A percentile compares a stretch with the other conserved stretches of the same genome.
Conservation (phyloP, 2,888 invertebrate species). For the Herminia tarsipennalis region DNA sequence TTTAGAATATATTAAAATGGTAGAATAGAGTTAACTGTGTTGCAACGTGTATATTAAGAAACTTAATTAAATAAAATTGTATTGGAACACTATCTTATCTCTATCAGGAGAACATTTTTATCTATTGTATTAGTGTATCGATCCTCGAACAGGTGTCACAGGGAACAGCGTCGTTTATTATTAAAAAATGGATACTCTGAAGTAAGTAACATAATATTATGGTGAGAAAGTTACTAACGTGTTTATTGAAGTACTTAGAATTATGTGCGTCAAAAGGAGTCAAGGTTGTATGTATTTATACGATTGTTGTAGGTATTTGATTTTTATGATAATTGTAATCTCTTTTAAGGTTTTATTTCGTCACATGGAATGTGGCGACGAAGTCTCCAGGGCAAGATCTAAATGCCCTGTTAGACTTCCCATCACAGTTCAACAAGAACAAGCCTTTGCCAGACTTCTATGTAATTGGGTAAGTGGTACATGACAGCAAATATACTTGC, state of each 20-base stretch:
- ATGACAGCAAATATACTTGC: neutral
- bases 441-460: constrained; percentile 92
- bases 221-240: constrained; percentile 2
- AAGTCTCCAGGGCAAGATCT: constrained; percentile 91
- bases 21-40: constrained; percentile 9
- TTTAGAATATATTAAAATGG: constrained; percentile 9
- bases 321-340: constrained; percentile 15
- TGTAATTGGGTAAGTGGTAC: constrained; percentile 89
- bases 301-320: constrained; percentile 10
- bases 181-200: constrained; percentile 63
- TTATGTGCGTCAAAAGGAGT: constrained; percentile 47
- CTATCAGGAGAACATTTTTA: constrained; percentile 36
- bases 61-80: constrained; percentile 14
- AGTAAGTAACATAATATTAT: constrained; percentile 44
- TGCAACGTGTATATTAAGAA: constrained; percentile 9
- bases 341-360: constrained; percentile 89
- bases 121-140: constrained; percentile 29
- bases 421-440: constrained; percentile 86
- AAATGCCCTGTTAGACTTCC: constrained; percentile 89
- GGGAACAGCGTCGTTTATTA: constrained; percentile 9
- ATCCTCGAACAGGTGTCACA: constrained; percentile 18
- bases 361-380: constrained; percentile 97
- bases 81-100: constrained; percentile 51
- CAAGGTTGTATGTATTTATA: constrained; percentile 52
- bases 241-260: constrained; percentile 9